Conservation (phyloP, 1,140 invertebrate species). For the Dinoponera quadriceps region DNA sequence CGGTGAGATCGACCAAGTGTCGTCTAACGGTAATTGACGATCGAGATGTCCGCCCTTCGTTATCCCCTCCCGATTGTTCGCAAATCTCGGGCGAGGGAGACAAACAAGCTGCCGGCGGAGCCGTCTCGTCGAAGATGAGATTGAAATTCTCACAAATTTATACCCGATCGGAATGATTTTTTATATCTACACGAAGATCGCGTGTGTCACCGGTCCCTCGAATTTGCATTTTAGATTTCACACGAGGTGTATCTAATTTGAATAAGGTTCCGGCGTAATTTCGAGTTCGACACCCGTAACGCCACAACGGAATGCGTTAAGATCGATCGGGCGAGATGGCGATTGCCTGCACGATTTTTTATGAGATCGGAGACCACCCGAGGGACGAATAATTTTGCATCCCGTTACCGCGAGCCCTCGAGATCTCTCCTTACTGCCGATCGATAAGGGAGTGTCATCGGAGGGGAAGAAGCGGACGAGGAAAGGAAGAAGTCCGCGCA, state of each 20-base stretch:
- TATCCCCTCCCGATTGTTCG: not conserved
- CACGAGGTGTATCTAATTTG: not conserved
- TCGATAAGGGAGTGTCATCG: not conserved
- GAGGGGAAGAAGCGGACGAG: not conserved
- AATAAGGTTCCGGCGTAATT: not conserved
- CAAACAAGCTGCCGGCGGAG: not conserved
- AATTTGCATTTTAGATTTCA: not conserved
- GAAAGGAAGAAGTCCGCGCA: not conserved
- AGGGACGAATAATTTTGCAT: slow-evolving; percentile 20
- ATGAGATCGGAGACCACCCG: not conserved
- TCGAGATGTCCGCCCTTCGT: not conserved
- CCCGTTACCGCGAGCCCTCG: not conserved
- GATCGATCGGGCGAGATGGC: not conserved
- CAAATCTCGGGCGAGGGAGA: not conserved
- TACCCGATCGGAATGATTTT: no score
- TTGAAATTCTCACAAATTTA: no score
- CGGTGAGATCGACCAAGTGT: not conserved
- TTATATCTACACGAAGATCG: not conserved
- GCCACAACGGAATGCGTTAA: not conserved
- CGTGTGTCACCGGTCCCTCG: not conserved
- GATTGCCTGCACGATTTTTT: slow-evolving; percentile 3
- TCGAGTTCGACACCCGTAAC: no score
- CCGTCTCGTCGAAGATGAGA: no score
- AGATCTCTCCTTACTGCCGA: not conserved
- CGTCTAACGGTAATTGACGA: not conserved